Conservation (phyloP, 2,797 vertebrate species). For the Distichodus sexfasciatus region DNA sequence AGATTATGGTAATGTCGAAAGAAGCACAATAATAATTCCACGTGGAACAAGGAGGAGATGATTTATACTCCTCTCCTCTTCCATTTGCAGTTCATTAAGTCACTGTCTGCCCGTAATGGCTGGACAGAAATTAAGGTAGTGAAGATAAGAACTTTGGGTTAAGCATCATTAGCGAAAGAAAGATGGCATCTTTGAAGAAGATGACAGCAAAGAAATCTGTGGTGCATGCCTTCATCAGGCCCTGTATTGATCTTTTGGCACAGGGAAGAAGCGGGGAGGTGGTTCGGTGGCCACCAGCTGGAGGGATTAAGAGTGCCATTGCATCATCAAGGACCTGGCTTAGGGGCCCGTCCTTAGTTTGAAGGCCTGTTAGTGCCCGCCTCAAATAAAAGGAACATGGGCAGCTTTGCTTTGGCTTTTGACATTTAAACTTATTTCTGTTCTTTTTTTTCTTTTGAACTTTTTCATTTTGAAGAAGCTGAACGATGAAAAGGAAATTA, state of each 20-base stretch:
- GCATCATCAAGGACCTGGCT: constrained; percentile 30
- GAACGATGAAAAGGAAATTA: too few species aligned
- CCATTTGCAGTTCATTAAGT: constrained; percentile 90
- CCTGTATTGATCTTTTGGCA: constrained; percentile 71
- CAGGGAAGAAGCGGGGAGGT: constrained; percentile 40
- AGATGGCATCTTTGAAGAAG: constrained; percentile 77
- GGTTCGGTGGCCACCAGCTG: constrained; percentile 48
- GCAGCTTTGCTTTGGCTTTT: not conserved
- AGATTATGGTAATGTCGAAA: constrained; percentile 69
- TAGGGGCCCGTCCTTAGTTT: constrained; percentile 18
- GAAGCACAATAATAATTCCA: constrained; percentile 69
- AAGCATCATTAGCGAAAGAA: constrained; percentile 82
- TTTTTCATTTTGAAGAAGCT: too few species aligned
- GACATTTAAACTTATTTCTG: not conserved
- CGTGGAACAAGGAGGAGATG: constrained; percentile 70
- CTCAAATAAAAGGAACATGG: not conserved
- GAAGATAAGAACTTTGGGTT: constrained; percentile 78
- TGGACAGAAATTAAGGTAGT: constrained; percentile 83
- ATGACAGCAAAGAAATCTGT: constrained; percentile 73
- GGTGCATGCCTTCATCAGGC: constrained; percentile 83
- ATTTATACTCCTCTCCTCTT: constrained; percentile 84
- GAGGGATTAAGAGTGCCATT: constrained; percentile 54
- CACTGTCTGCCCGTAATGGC: constrained; percentile 83
- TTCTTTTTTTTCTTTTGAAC: not conserved
- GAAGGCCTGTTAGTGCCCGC: not conserved